Base-by-base conservation (phyloP, 2,113 vertebrate species). In the Albula glossodonta region DNA sequence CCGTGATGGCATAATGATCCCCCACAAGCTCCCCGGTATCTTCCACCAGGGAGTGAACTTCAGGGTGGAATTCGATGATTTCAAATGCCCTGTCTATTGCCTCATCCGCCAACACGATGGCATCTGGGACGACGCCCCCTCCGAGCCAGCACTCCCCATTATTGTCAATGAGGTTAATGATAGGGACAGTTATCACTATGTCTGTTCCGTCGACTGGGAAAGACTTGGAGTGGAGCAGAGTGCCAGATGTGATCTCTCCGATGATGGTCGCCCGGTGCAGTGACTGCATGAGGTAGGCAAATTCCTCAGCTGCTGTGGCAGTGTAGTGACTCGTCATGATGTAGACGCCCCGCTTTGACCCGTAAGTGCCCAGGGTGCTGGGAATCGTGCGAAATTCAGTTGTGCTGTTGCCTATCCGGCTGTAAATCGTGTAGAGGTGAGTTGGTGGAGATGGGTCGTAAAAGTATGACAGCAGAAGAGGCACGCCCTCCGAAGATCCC, bases 251-350 rank as follows among this genome's bases (percentile, higher is more conserved):
- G 87, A 98, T 97, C 94, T 98, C 97, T 0, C 97, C 97, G 0
- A 97, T 92, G 83, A 97, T 91, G 0, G 97, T 97, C 87, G 97
- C 97, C 53, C 95, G 93, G 88, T 95, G 96, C 10, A 97, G 90
- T 0, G 96, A 97, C 91, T 97, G 97, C 94, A 97, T 96, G 19
- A 98, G 94, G 88, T 97, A 98, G 70, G 97, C 96, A 82, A 97
- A 96, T 92, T 98, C 97, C 74, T 98, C 96, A 0, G 96, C 96
- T 0, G 95, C 95, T 0, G 96, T 95, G 87, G 97, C 96, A 0
- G 97, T 98, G 81, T 93, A 91, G 92, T 95, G 96, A 85, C 97
- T 97, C 8, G 96, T 96, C 86, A 98, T 95, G 85, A 98, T 90
- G 3, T 97, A 98, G 70, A 98, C 88, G 0, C 95, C 95, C 0